Conservation (phyloP, 2,888 invertebrate genomes). For the Agelastica alni region DNA sequence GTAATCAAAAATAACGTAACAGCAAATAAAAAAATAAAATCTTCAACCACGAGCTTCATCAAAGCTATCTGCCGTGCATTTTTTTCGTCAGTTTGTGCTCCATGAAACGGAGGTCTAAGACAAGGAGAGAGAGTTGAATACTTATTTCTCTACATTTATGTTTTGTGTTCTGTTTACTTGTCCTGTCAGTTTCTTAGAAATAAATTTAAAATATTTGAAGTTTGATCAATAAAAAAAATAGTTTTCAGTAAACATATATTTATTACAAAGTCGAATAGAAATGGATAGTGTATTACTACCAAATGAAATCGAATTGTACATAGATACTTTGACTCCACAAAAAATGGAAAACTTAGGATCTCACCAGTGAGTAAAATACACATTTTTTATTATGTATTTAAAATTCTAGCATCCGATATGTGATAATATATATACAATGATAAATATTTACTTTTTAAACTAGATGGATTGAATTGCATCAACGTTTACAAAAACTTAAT, state of each 20-base stretch:
- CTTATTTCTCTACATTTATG: neutral
- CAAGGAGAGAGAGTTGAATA: too few species aligned
- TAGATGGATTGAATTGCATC: slow-evolving; percentile 83
- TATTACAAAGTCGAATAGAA: slow-evolving; percentile 25
- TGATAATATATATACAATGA: neutral
- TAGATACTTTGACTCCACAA: slow-evolving; percentile 71
- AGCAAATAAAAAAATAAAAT: too few species aligned
- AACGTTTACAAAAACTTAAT: slow-evolving; percentile 80
- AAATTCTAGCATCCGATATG: neutral
- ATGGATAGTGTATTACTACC: slow-evolving; percentile 64
- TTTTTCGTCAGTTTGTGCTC: too few species aligned
- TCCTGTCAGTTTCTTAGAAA: neutral
- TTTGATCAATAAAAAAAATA: slow-evolving; percentile 30
- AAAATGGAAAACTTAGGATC: slow-evolving; percentile 71
- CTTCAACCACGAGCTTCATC: too few species aligned
- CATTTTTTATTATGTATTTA: neutral
- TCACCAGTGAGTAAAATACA: slow-evolving; percentile 58
- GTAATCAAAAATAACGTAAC: too few species aligned
- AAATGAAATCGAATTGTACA: slow-evolving; percentile 75
- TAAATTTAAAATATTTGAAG: slow-evolving; percentile 3
- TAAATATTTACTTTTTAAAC: too few species aligned
- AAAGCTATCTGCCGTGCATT: too few species aligned
- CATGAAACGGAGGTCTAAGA: too few species aligned
- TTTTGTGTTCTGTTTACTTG: neutral
- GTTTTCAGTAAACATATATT: neutral